Evolutionary conservation across 2,888 invertebrate species (phyloP).

Genomic region (Nasonovia ribisnigri): DNA sequence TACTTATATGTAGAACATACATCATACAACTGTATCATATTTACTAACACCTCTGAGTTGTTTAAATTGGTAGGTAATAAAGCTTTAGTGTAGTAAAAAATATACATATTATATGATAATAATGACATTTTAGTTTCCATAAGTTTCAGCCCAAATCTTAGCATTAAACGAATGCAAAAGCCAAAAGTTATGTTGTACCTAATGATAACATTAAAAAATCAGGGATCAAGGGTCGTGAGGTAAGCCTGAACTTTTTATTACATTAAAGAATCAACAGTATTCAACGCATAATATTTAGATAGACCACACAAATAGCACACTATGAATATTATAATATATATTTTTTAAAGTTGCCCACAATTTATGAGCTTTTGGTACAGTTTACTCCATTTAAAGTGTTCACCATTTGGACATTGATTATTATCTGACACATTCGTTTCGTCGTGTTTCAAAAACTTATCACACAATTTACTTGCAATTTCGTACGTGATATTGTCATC

Average conservation of each 20-base stretch:
- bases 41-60: no score
- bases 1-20: no score
- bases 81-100: no score
- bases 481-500: constrained; percentile 12
- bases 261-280: not conserved
- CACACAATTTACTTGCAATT: constrained; percentile 7
- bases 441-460: not conserved
- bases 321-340: not conserved
- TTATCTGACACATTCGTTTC: not conserved
- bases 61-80: no score
- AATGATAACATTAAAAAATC: not conserved
- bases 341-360: not conserved
- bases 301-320: not conserved
- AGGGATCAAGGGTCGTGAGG: not conserved
- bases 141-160: not conserved
- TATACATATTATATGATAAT: no score
- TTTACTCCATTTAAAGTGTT: constrained; percentile 12
- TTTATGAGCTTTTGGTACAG: constrained; percentile 6
- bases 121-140: not conserved
- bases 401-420: not conserved
- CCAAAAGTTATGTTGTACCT: no score
- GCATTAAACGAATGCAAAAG: not conserved
- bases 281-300: not conserved
- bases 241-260: not conserved
- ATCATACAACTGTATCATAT: no score